Base-by-base conservation (phyloP, 2,888 invertebrate genomes). In the Drosophila hamatofila region DNA sequence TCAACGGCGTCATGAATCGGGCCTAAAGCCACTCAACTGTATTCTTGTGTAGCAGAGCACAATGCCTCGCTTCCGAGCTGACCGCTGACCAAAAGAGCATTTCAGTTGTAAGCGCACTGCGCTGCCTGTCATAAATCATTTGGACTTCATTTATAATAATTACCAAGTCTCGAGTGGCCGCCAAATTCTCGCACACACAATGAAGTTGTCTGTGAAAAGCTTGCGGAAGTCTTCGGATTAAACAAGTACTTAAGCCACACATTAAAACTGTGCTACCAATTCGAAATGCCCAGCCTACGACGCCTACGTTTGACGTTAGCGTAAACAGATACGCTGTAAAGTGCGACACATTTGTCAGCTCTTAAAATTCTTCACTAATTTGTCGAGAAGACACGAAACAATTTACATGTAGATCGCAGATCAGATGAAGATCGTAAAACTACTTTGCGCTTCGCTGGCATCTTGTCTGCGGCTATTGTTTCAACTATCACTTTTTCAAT, bases 111-210 rank as follows among this genome's bases (percentile, higher is more conserved):
- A 84, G 75, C 75, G 83, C 79, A 74, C 62, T 67, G 49, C 55
- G 49, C 42, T 62, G 46, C 35, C 63, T 81, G 78, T 83, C 84
- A 85, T 85, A 88, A 88, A 85, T 85, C 84, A 85, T 85, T 78
- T 81, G 56, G 77, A 83, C 79, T 85, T 88, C 88, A 85, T 85
- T 85, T 85, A 86, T 88, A 85, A 86, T 85, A 85, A 85, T 85
- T 81, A 88, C 78, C 76, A 56, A 41, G 18, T 39, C 39, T 39
- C 39, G 69, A 74, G 65, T 75, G 84, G 79, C 79, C 83, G 62
- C 57, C 52, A 30, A 23, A 25, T 49, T 49, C 49, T 49, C 37
- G 55, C 54, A n/a, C 56, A 64, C 44, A 74, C 88, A 84, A 85
- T 84, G 70, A 86, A 83, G 88, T 86, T 88, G 78, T 78, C 58